Conservation (phyloP, 2,888 invertebrate species). For the Caenorhabditis sp. region DNA sequence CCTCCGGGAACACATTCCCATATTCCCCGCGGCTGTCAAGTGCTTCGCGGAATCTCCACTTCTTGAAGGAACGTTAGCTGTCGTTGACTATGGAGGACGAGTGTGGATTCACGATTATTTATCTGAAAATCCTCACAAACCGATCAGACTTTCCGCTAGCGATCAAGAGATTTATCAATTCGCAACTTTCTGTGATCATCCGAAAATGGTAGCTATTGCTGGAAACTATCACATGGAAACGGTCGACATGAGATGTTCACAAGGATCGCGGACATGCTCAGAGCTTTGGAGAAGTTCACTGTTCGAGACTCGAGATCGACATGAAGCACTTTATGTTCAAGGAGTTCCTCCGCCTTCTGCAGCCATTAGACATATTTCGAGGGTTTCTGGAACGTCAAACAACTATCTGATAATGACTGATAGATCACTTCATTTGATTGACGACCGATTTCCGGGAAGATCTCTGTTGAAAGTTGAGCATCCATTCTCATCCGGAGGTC, state of each 20-base stretch:
- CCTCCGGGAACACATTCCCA: slow-evolving; percentile 16
- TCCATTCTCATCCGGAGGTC: slow-evolving; percentile 53
- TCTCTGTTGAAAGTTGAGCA: slow-evolving; percentile 58
- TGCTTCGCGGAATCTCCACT: slow-evolving; percentile 53
- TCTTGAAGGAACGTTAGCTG: slow-evolving; percentile 48
- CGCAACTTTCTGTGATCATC: slow-evolving; percentile 48
- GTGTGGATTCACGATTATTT: slow-evolving; percentile 34
- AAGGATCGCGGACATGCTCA: neutral
- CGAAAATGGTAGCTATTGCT: slow-evolving; percentile 32
- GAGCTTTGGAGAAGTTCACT: slow-evolving; percentile 33
- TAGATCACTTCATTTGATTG: slow-evolving; percentile 63
- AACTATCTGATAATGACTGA: slow-evolving; percentile 63
- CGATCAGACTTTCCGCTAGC: slow-evolving; percentile 10
- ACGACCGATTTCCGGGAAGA: slow-evolving; percentile 69
- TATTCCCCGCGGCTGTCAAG: slow-evolving; percentile 48
- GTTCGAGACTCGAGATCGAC: slow-evolving; percentile 1
- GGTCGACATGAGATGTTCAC: slow-evolving; percentile 33
- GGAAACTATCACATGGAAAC: slow-evolving; percentile 27
- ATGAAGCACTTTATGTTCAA: slow-evolving; percentile 45
- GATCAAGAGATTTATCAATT: slow-evolving; percentile 35
- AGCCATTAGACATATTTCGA: slow-evolving; percentile 46
- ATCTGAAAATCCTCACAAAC: neutral
- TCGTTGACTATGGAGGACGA: slow-evolving; percentile 61
- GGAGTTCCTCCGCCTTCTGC: slow-evolving; percentile 12
- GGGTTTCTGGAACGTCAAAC: slow-evolving; percentile 39